A percentile compares a stretch with the other conserved stretches of the same genome.
These are phyloP conservation scores for Polylopha cassiicola DNA, from an alignment of 2,888 invertebrate species.

Conservation along the genomic window DNA sequence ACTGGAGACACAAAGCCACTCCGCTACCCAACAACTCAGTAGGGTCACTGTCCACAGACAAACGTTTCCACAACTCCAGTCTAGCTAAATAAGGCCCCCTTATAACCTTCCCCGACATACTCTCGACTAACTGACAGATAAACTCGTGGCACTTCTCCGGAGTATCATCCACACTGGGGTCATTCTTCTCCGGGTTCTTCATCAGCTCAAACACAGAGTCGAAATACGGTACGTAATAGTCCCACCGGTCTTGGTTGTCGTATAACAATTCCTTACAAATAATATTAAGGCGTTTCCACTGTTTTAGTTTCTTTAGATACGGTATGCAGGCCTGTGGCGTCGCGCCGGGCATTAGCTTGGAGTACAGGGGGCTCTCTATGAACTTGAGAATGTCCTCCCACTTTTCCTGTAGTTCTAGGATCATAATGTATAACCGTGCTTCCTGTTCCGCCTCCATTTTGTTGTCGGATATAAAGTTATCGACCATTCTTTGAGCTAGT, in stretches of 20 bases:
- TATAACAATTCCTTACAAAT: conserved; percentile 84
- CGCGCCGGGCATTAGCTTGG: conserved; percentile 81
- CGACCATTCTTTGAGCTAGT: conserved; percentile 95
- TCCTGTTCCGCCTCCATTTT: conserved; percentile 97
- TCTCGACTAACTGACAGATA: conserved; percentile 70
- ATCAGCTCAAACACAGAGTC: conserved; percentile 82
- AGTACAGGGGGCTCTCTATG: conserved; percentile 85
- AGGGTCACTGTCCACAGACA: conserved; percentile 75
- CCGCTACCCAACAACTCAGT: conserved; percentile 78
- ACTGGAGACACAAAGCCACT: conserved; percentile 84
- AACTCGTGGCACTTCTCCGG: conserved; percentile 69
- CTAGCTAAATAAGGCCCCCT: conserved; percentile 91
- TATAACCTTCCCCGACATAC: conserved; percentile 68
- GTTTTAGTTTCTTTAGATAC: conserved; percentile 82
- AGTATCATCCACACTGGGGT: conserved; percentile 53
- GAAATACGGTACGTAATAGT: conserved; percentile 84
- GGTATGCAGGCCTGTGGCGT: conserved; percentile 84
- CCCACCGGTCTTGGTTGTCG: conserved; percentile 85
- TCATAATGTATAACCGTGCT: conserved; percentile 92
- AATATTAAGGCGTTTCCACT: conserved; percentile 85
- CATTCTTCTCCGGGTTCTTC: conserved; percentile 45
- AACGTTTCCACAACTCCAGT: conserved; percentile 83
- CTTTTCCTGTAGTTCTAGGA: conserved; percentile 85
- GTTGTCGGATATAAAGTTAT: conserved; percentile 90
- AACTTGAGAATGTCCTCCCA: conserved; percentile 88